These are phyloP conservation scores for Pyrrhosoma nymphula DNA, from an alignment of 2,888 invertebrate genomes.

Conservation along the genomic window DNA sequence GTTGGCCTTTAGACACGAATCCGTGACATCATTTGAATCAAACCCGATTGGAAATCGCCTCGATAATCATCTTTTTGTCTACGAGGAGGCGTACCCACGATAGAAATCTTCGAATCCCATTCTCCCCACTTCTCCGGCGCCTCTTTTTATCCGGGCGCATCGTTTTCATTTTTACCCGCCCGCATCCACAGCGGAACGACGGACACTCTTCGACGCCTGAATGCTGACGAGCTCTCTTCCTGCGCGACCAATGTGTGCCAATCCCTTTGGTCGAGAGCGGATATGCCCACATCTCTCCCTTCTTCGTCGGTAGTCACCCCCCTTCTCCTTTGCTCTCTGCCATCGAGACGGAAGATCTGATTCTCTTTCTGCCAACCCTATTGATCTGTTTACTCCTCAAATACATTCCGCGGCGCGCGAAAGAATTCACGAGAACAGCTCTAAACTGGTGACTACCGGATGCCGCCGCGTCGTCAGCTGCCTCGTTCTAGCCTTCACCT, in stretches of 20 bases:
- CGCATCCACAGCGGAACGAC: neutral
- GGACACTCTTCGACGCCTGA: neutral
- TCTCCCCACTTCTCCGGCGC: neutral
- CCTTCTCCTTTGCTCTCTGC: neutral
- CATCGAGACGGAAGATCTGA: neutral
- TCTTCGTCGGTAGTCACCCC: neutral
- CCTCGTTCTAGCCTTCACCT: neutral
- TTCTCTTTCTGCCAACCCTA: neutral
- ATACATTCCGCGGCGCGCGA: constrained; percentile 26
- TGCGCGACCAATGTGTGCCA: neutral
- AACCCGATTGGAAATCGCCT: no score
- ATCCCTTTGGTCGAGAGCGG: neutral
- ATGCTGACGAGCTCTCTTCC: neutral
- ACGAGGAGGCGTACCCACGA: no score
- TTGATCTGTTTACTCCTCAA: constrained; percentile 29
- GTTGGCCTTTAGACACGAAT: no score
- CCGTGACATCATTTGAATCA: no score
- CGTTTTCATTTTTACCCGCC: neutral
- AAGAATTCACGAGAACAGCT: neutral
- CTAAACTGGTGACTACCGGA: neutral
- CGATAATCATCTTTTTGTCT: no score
- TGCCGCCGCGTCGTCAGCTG: neutral
- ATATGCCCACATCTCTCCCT: neutral
- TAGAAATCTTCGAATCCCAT: no score
- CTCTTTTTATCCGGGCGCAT: neutral